Evolutionary conservation across 2,113 vertebrate genomes (phyloP).

Genomic region (Neotoma lepida): DNA sequence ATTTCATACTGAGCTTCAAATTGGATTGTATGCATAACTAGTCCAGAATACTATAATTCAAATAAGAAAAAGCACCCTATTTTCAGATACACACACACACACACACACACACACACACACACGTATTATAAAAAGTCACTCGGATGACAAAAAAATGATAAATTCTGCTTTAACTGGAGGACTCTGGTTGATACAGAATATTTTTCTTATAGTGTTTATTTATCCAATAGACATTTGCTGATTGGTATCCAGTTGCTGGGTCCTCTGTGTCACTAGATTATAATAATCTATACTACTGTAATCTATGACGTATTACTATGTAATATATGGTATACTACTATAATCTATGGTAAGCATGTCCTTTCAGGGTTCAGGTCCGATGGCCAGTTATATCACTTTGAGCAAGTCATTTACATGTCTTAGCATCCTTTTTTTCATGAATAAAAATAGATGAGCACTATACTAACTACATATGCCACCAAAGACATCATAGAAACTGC

Average conservation of each 20-base stretch:
- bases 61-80: neutral
- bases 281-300: neutral
- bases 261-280: neutral
- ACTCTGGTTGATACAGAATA: neutral
- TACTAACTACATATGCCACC: neutral
- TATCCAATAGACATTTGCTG: neutral
- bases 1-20: slow-evolving; percentile 8
- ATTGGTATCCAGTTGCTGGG: neutral
- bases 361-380: neutral
- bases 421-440: neutral
- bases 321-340: too few species aligned
- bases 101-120: too few species aligned
- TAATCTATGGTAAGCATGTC: neutral
- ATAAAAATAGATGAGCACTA: neutral
- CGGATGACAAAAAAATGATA: neutral
- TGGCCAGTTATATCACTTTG: neutral
- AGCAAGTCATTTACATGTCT: neutral
- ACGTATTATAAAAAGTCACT: neutral
- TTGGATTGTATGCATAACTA: neutral
- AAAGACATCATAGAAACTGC: neutral
- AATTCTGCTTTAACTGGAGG: neutral
- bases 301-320: neutral
- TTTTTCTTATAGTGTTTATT: neutral
- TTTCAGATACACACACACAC: neutral
- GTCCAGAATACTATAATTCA: neutral